These are phyloP conservation scores for Microctonus hyperodae DNA, from an alignment of 2,888 invertebrate genomes.

Conservation along the genomic window DNA sequence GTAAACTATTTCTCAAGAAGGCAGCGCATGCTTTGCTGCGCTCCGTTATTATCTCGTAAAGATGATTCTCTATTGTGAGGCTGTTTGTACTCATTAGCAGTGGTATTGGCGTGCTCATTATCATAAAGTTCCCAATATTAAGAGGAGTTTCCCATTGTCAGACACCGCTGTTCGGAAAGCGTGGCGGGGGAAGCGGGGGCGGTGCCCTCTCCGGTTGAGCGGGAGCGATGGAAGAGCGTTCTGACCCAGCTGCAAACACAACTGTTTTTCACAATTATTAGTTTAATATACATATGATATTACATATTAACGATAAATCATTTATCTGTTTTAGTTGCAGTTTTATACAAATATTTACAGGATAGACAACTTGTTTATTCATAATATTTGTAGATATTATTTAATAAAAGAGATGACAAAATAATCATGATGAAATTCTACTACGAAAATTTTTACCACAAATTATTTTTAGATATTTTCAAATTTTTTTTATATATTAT, in stretches of 20 bases:
- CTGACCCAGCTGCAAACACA: conserved; percentile 79
- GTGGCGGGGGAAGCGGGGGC: conserved; percentile 82
- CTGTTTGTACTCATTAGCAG: conserved; percentile 54
- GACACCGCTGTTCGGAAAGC: conserved; percentile 81
- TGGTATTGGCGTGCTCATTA: conserved; percentile 56
- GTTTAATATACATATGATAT: neutral
- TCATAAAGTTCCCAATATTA: conserved; percentile 66
- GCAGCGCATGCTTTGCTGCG: conserved; percentile 73
- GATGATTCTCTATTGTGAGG: conserved; percentile 52
- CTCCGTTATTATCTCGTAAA: conserved; percentile 64
- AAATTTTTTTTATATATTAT: too few species aligned
- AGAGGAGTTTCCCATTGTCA: conserved; percentile 78
- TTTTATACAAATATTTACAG: conserved; percentile 7
- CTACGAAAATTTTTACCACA: neutral
- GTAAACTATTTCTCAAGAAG: conserved; percentile 73
- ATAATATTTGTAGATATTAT: neutral
- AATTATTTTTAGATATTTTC: neutral
- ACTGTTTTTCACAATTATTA: conserved; percentile 48
- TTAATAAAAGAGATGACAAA: neutral
- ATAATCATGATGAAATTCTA: neutral
- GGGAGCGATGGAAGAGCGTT: conserved; percentile 83
- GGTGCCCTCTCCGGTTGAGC: conserved; percentile 78
- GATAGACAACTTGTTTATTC: neutral
- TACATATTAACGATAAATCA: conserved; percentile 14
- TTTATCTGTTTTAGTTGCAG: conserved; percentile 21